A percentile compares a stretch with the other conserved stretches of the same genome.
Conservation (phyloP, 2,113 vertebrate genomes). For the Stegastes partitus region DNA sequence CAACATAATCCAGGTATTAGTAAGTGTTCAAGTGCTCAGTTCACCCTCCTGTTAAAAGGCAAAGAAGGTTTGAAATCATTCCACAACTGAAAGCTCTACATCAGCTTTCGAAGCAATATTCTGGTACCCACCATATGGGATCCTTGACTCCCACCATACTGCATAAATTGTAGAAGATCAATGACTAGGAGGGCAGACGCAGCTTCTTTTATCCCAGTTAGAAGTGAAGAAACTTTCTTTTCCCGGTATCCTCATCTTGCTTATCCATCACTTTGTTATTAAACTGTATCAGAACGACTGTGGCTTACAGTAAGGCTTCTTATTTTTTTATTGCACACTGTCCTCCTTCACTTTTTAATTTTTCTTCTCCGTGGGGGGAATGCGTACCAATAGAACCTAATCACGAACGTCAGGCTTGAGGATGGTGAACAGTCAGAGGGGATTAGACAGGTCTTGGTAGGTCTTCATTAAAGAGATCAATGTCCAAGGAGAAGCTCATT, state of each 20-base stretch:
- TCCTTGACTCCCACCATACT: neutral
- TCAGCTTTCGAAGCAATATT: neutral
- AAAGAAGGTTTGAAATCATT: neutral
- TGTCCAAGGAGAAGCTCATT: slow-evolving; percentile 54
- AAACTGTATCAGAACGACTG: neutral
- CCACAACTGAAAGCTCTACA: neutral
- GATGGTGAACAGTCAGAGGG: slow-evolving; percentile 4
- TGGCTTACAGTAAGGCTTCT: neutral
- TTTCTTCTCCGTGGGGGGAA: neutral
- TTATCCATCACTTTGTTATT: neutral
- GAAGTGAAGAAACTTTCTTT: neutral
- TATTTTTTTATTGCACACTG: neutral
- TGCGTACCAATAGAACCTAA: neutral
- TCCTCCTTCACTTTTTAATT: neutral
- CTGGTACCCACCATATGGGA: neutral
- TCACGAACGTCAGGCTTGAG: neutral
- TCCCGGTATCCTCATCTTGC: neutral
- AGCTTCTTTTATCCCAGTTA: neutral
- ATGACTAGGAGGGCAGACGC: neutral
- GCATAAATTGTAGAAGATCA: neutral
- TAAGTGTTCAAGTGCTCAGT: neutral
- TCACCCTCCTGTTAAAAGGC: neutral
- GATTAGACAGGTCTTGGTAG: slow-evolving; percentile 43
- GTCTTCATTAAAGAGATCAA: slow-evolving; percentile 61
- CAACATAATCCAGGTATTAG: neutral